phyloP scores from a whole-genome alignment of 2,113 vertebrate genomes.

The Meleagris gallopavo region DNA sequence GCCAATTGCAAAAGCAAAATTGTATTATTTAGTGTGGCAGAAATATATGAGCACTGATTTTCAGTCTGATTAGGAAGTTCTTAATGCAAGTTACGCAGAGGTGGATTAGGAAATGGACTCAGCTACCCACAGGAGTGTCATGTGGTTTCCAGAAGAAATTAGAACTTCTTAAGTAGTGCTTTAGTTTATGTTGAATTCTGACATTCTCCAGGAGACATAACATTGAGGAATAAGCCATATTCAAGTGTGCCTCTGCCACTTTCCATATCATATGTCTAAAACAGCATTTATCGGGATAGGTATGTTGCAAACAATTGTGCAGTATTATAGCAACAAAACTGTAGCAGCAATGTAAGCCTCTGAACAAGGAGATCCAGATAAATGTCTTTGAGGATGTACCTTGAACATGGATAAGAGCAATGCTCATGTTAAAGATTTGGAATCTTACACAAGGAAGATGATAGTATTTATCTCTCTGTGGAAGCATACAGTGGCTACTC shows the following conservation, averaged over 20 bases:
- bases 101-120: not conserved
- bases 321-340: not conserved
- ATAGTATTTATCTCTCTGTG: not conserved
- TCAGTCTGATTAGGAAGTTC: not conserved
- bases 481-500: not conserved
- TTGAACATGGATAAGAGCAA: not conserved
- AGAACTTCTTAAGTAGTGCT: not conserved
- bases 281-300: not conserved
- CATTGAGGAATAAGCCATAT: not conserved
- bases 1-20: not conserved
- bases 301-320: not conserved
- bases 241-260: not conserved
- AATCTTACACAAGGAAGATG: not conserved
- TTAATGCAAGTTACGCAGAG: not conserved
- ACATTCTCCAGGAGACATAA: not conserved
- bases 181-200: not conserved
- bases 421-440: not conserved
- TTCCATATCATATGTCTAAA: not conserved
- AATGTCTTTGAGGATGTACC: not conserved
- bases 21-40: not conserved
- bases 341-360: not conserved
- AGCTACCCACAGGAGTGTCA: not conserved
- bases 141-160: not conserved
- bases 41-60: not conserved
- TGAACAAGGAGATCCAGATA: not conserved